These are phyloP conservation scores for Pionites leucogaster DNA, from an alignment of 2,113 vertebrate genomes.

Conservation along the genomic window DNA sequence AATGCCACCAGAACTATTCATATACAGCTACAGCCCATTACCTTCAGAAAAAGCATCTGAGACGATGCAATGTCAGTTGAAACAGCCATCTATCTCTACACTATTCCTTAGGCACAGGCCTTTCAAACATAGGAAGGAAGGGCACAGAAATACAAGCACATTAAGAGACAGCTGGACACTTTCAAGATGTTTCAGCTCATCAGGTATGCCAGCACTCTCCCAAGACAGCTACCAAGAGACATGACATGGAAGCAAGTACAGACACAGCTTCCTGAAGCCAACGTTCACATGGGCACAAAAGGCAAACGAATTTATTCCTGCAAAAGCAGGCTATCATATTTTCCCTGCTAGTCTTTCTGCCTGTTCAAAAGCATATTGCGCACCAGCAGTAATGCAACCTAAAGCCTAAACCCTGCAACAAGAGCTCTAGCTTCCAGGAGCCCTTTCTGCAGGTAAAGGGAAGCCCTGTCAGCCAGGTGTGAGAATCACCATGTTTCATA, in stretches of 20 bases:
- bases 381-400: neutral
- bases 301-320: neutral
- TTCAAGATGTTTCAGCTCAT: neutral
- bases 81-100: neutral
- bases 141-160: neutral
- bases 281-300: neutral
- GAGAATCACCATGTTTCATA: neutral
- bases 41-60: neutral
- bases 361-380: neutral
- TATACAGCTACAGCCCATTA: neutral
- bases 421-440: neutral
- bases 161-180: neutral
- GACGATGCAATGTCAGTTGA: neutral
- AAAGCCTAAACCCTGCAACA: neutral
- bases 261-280: neutral
- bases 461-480: neutral
- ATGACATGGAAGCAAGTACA: accelerated
- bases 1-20: neutral
- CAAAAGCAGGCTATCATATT: neutral
- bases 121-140: neutral
- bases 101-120: neutral
- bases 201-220: accelerated
- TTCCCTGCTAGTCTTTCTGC: neutral
- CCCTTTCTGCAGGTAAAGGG: neutral
- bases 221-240: neutral